Conservation (phyloP, 1,140 invertebrate genomes). For the Latrodectus geometricus region DNA sequence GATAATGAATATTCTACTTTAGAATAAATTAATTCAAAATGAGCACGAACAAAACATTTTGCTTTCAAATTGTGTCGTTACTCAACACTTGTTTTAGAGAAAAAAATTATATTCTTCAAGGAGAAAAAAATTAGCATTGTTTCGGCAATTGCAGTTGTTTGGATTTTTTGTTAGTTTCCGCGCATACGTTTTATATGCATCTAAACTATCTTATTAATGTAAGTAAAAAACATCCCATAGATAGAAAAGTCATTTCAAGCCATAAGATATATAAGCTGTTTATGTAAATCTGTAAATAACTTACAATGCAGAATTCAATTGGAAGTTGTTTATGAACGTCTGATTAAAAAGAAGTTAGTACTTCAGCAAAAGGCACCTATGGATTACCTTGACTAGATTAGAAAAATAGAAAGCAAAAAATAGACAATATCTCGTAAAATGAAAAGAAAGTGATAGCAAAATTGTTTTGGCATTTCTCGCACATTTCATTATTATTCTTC, state of each 20-base stretch:
- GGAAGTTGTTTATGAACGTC: not conserved
- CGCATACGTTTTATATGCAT: not conserved
- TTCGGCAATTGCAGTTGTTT: not conserved
- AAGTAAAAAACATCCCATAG: not conserved
- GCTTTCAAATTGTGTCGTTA: constrained; percentile 48
- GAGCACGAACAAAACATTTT: constrained; percentile 30
- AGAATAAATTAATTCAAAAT: constrained; percentile 24
- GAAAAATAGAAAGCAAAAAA: no score
- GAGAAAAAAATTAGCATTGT: constrained; percentile 43
- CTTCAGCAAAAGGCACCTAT: no score
- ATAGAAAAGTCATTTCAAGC: not conserved
- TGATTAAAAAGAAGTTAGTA: not conserved
- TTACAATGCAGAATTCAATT: not conserved
- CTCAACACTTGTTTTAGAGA: constrained; percentile 11
- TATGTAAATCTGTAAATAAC: constrained; percentile 28
- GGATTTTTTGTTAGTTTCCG: constrained; percentile 31
- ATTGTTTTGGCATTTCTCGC: no score
- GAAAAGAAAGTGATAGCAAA: no score
- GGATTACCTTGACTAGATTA: no score
- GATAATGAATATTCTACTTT: not conserved
- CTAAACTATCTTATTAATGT: not conserved
- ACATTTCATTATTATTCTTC: no score
- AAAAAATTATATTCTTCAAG: not conserved
- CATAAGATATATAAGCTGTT: not conserved
- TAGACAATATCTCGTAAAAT: no score